Evolutionary conservation across 2,888 invertebrate species (phyloP), one percentile per base, ranked within the genome.

Genomic region (Lasioglossum villosulum): DNA sequence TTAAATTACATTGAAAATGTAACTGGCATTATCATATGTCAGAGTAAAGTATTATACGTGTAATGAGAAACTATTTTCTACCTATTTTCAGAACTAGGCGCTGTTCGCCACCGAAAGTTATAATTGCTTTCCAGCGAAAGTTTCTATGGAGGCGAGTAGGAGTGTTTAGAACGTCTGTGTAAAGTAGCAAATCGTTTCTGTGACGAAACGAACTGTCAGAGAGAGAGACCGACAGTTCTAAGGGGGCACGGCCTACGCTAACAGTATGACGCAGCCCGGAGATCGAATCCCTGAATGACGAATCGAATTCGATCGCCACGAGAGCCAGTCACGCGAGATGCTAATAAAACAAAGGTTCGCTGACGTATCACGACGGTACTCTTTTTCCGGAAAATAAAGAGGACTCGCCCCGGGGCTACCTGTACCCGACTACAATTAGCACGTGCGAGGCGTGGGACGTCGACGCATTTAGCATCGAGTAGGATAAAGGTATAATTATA

Each of bases 351-450:
- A 70, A n/a, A 27, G 48, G 10, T 19, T 4, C 12, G 39, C 5
- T 75, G 68, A 59, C 75, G 39, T 74, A 70, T 70, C 59, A 56
- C 39, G 80, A 71, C 71, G 66, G 68, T 72, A 71, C 82, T 81
- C 76, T 84, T 87, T 84, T 89, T 76, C 82, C 59, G 66, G 37
- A 80, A 87, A 84, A 82, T 87, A 84, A 84, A 83, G 30, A 68
- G 19, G n/a, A 84, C 68, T 71, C 56, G 72, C 76, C 79, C 76
- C 12, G 56, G 12, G 56, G 81, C 39, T 66, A 74, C 72, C 45
- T 70, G 2, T 16, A 14, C 19, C 37, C 68, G n/a, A 3, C 45
- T 68, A 30, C 39, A 37, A 70, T 70, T 70, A 63, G n/a, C 71
- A 66, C 72, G 70, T 71, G 37, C 37, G 48, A 27, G 56, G 70